Evolutionary conservation across 2,113 vertebrate species (phyloP), one percentile per base, ranked within the genome.

Genomic region (Sterrhoptilus dennistouni): DNA sequence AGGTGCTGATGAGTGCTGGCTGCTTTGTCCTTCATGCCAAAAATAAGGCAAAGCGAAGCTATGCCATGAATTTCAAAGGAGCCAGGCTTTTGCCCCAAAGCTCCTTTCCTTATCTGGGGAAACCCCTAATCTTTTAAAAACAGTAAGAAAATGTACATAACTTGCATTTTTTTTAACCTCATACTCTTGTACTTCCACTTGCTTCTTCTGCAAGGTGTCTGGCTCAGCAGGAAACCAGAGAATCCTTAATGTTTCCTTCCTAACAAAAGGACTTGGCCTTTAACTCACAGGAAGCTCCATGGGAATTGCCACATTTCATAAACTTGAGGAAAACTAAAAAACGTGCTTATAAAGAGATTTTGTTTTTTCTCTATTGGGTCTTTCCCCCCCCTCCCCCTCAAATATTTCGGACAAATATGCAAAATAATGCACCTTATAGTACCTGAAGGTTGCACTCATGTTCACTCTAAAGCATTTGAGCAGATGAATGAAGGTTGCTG

Each of bases 21-120:
- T 95, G 84, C 72, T 91, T 95, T 83, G 76, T 78, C 89, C 72
- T 95, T 90, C 76, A 45, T 11, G 15, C 61, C 68, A 83, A 72
- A 92, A 86, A 31, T 40, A 90, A 86, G 80, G 27, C 53, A 57
- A 91, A 89, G 36, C 19, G 29, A 92, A 95, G 49, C 36, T 72
- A 27, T 25, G 53, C 28, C 21, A 44, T 21, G 12, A 80, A 90
- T 91, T 94, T 76, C 84, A 87, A 76, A 82, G 45, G n/a, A 87
- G 74, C 14, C 52, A 52, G 22, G 29, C 24, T 87, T 90, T 93
- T 54, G 29, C 12, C 45, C 44, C 69, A 69, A 36, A 78, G 44
- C 28, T 82, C 57, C 57, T 71, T 79, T 61, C 19, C 17, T 63
- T 57, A 81, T 35, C 40, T 84, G 36, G 50, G 49, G 69, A n/a